Percentiles rank a stretch among this genome's conserved stretches.
Evolutionary conservation across 1,140 invertebrate genomes (phyloP).

Genomic region (Cydia strobilella): DNA sequence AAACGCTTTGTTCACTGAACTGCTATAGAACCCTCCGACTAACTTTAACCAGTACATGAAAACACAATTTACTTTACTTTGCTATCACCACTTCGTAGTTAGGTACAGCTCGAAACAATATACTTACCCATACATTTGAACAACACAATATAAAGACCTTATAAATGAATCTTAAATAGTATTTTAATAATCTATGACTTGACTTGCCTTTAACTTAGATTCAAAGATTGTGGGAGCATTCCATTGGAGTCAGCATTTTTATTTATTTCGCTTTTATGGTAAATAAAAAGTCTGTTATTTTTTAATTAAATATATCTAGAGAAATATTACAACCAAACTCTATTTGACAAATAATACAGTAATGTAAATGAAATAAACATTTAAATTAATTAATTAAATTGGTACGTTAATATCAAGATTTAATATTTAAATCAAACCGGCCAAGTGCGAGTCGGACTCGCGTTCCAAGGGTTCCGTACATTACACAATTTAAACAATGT

Average conservation of each 20-base stretch:
- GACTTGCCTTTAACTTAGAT: neutral
- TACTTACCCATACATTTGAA: neutral
- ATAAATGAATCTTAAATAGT: neutral
- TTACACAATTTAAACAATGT: no score
- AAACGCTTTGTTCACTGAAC: constrained; percentile 39
- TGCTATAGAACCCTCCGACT: constrained; percentile 38
- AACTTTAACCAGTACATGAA: constrained; percentile 24
- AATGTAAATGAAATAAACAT: no score
- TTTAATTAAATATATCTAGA: no score
- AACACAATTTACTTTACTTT: constrained; percentile 15
- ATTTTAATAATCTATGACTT: neutral
- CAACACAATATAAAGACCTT: neutral
- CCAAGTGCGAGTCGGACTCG: no score
- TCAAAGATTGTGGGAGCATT: neutral
- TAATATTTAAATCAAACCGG: no score
- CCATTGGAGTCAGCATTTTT: neutral
- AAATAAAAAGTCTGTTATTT: no score
- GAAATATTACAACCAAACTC: no score
- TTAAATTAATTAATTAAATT: no score
- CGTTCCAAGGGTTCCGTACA: no score
- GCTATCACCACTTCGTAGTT: neutral
- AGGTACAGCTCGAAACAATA: neutral
- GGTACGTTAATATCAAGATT: no score
- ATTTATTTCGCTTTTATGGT: neutral
- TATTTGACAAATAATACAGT: no score